Conservation (phyloP, 2,797 vertebrate species). For the Gouania willdenowi region DNA sequence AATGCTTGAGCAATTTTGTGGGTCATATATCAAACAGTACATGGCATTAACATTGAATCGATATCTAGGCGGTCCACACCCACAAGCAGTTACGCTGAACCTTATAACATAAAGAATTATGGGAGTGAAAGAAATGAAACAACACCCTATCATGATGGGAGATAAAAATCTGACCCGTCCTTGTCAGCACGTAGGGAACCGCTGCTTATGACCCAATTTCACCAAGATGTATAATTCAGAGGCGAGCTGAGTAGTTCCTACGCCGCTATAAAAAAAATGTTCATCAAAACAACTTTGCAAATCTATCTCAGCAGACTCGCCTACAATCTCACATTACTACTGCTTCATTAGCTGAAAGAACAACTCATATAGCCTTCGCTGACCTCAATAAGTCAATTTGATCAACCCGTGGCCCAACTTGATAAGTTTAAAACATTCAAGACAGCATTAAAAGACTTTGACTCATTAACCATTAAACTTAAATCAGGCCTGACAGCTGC, state of each 20-base stretch:
- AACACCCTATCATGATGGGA: slow-evolving; percentile 17
- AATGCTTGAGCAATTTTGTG: slow-evolving; percentile 71
- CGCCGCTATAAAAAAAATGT: slow-evolving; percentile 50
- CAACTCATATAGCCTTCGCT: slow-evolving; percentile 35
- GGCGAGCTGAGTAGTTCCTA: slow-evolving; percentile 22
- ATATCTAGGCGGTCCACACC: slow-evolving; percentile 54
- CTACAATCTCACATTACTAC: slow-evolving; percentile 14
- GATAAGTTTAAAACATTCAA: slow-evolving; percentile 57
- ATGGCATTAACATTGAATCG: slow-evolving; percentile 65
- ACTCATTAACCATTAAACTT: slow-evolving; percentile 27
- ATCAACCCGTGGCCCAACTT: slow-evolving; percentile 38
- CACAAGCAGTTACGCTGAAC: slow-evolving; percentile 44
- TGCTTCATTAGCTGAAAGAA: slow-evolving; percentile 40
- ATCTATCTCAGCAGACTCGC: slow-evolving; percentile 23
- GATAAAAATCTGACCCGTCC: slow-evolving; percentile 55
- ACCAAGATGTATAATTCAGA: slow-evolving; percentile 57
- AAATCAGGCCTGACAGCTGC: slow-evolving; percentile 33
- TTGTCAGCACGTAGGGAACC: slow-evolving; percentile 41
- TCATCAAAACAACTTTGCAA: slow-evolving; percentile 49
- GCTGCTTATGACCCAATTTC: slow-evolving; percentile 56
- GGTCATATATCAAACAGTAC: slow-evolving; percentile 66
- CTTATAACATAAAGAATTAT: slow-evolving; percentile 45
- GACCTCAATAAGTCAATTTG: slow-evolving; percentile 62
- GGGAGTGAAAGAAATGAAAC: slow-evolving; percentile 45
- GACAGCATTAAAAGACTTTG: slow-evolving; percentile 33